These are phyloP conservation scores for Orchesella cincta DNA, from an alignment of 1,140 invertebrate genomes.

Conservation along the genomic window DNA sequence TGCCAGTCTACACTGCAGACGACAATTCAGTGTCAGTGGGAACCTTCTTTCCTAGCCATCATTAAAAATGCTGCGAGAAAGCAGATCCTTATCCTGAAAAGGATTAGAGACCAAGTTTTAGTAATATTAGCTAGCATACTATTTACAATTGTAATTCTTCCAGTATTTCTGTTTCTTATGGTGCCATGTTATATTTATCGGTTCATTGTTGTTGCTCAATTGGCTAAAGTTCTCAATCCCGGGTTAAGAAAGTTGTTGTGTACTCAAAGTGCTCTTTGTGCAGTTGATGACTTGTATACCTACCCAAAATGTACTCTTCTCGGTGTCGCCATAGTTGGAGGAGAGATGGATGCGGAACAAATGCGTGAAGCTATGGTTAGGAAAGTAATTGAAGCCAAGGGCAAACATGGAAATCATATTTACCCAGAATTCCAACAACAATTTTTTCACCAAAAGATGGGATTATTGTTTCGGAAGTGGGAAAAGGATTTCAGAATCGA, in stretches of 20 bases:
- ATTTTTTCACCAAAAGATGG: background rate
- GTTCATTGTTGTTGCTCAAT: background rate
- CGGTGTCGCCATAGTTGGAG: background rate
- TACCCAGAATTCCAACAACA: conserved; percentile 29
- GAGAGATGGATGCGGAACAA: background rate
- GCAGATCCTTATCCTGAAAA: conserved; percentile 20
- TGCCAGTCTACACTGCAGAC: background rate
- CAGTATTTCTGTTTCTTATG: conserved; percentile 18
- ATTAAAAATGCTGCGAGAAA: background rate
- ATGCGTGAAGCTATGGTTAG: background rate
- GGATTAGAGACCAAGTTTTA: conserved; percentile 12
- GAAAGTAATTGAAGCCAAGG: conserved; percentile 20
- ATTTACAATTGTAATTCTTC: conserved; percentile 23
- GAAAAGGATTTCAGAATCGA: conserved; percentile 34
- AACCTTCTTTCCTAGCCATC: background rate
- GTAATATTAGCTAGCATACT: conserved; percentile 19
- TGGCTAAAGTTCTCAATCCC: conserved; percentile 20
- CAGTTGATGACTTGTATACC: conserved; percentile 13
- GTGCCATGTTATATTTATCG: conserved; percentile 30
- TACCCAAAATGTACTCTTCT: conserved; percentile 26
- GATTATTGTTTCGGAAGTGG: conserved; percentile 34
- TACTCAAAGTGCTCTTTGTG: conserved; percentile 13
- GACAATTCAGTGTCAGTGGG: background rate
- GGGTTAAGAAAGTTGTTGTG: conserved; percentile 26
- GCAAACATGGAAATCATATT: conserved; percentile 16